phyloP scores from a whole-genome alignment of 2,888 invertebrate species.

The Eupeodes luniger region DNA sequence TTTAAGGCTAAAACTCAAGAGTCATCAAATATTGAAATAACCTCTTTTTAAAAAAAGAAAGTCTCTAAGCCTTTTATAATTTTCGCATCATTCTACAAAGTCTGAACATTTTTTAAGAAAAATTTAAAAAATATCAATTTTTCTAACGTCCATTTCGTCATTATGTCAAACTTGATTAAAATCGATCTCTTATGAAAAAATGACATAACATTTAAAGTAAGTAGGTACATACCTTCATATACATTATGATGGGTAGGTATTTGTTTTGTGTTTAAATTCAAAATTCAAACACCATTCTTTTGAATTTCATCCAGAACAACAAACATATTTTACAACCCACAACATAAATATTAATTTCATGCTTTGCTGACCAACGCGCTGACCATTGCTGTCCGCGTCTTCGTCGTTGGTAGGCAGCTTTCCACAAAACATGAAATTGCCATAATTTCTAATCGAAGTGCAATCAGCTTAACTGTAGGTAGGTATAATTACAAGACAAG shows the following conservation, averaged over 20 bases:
- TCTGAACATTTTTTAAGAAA: too few species aligned
- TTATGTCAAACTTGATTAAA: too few species aligned
- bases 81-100: too few species aligned
- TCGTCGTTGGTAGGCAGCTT: background rate
- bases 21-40: too few species aligned
- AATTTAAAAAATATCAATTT: too few species aligned
- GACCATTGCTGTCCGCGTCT: background rate
- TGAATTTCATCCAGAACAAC: background rate
- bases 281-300: background rate
- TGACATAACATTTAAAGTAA: too few species aligned
- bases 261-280: background rate
- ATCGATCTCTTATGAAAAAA: too few species aligned
- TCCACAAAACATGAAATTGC: background rate
- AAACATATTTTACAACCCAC: conserved; percentile 3
- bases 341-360: conserved; percentile 17
- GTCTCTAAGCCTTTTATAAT: too few species aligned
- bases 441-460: conserved; percentile 31
- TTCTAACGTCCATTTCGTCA: too few species aligned
- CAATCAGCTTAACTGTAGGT: background rate
- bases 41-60: too few species aligned
- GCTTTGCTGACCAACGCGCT: conserved; percentile 7
- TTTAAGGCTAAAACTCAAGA: too few species aligned
- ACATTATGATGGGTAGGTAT: background rate
- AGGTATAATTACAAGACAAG: background rate
- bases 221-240: too few species aligned